A percentile compares a stretch with the other conserved stretches of the same genome.
phyloP scores from a whole-genome alignment of 2,888 invertebrate species.

The Bruchidius siliquastri region DNA sequence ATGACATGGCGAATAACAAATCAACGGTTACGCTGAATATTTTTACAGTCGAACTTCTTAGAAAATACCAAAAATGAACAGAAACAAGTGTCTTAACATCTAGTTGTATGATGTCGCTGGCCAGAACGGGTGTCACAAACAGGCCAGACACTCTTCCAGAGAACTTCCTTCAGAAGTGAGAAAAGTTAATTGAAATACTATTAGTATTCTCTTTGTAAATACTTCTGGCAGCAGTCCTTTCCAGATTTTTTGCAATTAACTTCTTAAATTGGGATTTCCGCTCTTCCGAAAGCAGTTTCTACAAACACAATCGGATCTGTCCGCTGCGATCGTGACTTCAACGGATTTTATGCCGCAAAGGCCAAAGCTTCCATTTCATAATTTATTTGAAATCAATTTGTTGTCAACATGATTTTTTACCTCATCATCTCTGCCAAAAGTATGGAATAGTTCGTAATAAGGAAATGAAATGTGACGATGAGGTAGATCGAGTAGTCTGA shows the following conservation, averaged over 20 bases:
- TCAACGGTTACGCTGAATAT: no score
- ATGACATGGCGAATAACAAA: no score
- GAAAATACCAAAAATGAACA: no score
- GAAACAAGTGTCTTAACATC: not conserved
- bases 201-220: conserved; percentile 42
- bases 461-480: no score
- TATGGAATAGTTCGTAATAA: no score
- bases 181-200: conserved; percentile 45
- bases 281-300: conserved; percentile 6
- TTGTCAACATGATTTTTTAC: not conserved
- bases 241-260: conserved; percentile 41
- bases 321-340: not conserved
- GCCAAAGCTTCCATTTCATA: not conserved
- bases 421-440: not conserved
- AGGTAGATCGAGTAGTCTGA: no score
- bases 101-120: not conserved
- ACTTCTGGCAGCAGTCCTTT: conserved; percentile 32
- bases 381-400: not conserved
- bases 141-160: conserved; percentile 37
- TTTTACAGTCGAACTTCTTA: no score
- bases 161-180: conserved; percentile 26
- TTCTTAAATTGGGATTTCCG: conserved; percentile 37
- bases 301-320: conserved; percentile 11
- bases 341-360: not conserved
- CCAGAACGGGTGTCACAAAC: not conserved